Percentiles rank a stretch among this genome's conserved stretches.
Conservation (phyloP, 1,140 invertebrate genomes). For the Hypothenemus hampei region DNA sequence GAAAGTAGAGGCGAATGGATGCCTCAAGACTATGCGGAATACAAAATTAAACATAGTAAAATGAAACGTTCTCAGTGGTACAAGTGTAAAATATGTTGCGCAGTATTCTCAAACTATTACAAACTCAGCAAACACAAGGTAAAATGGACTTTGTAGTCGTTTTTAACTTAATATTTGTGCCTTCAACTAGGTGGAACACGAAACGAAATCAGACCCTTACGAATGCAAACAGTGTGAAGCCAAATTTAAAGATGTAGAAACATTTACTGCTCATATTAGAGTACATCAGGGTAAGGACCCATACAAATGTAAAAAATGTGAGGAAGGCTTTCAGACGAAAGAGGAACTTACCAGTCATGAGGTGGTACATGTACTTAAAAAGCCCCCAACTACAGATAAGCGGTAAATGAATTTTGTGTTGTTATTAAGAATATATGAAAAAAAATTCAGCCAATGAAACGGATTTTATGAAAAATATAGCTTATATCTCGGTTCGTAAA, state of each 20-base stretch:
- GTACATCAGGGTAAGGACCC: slow-evolving; percentile 38
- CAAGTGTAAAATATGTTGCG: slow-evolving; percentile 33
- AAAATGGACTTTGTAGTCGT: no score
- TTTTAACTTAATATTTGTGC: neutral
- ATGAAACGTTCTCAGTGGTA: slow-evolving; percentile 19
- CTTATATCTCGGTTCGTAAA: no score
- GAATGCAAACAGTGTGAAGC: slow-evolving; percentile 29
- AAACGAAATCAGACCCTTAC: slow-evolving; percentile 24
- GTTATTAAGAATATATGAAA: no score
- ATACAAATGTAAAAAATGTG: slow-evolving; percentile 36
- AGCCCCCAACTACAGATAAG: slow-evolving; percentile 19
- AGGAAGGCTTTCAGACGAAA: slow-evolving; percentile 31
- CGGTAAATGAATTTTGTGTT: neutral
- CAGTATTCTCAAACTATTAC: slow-evolving; percentile 30
- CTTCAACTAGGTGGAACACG: slow-evolving; percentile 14
- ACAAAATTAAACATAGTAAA: slow-evolving; percentile 31
- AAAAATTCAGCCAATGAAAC: no score
- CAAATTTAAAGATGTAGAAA: slow-evolving; percentile 28
- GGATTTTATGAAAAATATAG: no score
- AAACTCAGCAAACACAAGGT: slow-evolving; percentile 31
- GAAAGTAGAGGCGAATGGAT: slow-evolving; percentile 32
- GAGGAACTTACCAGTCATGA: slow-evolving; percentile 30
- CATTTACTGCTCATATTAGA: slow-evolving; percentile 32
- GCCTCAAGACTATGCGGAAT: slow-evolving; percentile 32
- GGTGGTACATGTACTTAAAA: slow-evolving; percentile 34